These are phyloP conservation scores for Poicephalus meyeri DNA, from an alignment of 2,113 vertebrate species.

Conservation along the genomic window DNA sequence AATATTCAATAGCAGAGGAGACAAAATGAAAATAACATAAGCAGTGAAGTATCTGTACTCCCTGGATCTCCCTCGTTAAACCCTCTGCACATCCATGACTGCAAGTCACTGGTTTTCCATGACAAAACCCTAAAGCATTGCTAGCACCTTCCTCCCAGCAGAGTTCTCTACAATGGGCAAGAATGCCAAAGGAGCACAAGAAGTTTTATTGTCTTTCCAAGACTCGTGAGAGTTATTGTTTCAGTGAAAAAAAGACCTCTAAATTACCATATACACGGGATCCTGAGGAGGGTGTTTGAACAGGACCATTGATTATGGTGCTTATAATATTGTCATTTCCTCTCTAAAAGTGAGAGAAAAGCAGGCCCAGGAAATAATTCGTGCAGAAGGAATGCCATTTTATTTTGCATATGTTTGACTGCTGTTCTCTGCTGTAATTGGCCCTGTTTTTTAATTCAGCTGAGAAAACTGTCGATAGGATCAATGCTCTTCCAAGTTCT, in stretches of 20 bases:
- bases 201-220: neutral
- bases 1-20: neutral
- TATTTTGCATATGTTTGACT: neutral
- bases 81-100: fast-evolving
- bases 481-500: neutral
- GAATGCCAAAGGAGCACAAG: neutral
- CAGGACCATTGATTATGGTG: neutral
- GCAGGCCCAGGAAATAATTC: neutral
- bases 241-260: neutral
- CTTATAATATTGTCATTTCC: neutral
- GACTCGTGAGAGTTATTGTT: neutral
- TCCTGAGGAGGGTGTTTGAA: neutral
- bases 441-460: neutral
- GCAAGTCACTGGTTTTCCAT: neutral
- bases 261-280: neutral
- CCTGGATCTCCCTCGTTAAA: fast-evolving
- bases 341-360: neutral
- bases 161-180: neutral
- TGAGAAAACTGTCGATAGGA: neutral
- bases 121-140: fast-evolving
- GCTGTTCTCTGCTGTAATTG: neutral
- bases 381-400: neutral
- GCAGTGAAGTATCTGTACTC: neutral
- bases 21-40: neutral
- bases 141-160: neutral